Evolutionary conservation across 2,888 invertebrate species (phyloP).

Genomic region (Hydraecia micacea): DNA sequence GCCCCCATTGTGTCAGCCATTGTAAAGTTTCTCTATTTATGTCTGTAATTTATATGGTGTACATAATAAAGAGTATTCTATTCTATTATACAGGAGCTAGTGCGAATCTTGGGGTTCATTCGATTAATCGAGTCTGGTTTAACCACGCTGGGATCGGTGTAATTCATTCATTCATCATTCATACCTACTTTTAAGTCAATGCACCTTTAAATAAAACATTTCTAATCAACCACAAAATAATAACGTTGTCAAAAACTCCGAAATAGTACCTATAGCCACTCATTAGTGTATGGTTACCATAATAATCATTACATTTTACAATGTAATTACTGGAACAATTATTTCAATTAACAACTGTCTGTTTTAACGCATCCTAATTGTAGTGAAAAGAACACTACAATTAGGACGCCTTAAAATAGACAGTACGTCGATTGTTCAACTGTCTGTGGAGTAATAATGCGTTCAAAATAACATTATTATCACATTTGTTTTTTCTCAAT

Average conservation of each 20-base stretch:
- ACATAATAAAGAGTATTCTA: too few species aligned
- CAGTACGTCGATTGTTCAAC: constrained; percentile 14
- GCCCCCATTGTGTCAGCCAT: too few species aligned
- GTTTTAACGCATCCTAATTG: constrained; percentile 40
- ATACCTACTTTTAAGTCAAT: neutral
- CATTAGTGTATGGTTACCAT: constrained; percentile 38
- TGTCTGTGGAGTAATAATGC: neutral
- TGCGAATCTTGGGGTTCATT: too few species aligned
- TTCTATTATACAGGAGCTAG: too few species aligned
- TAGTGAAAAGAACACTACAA: neutral
- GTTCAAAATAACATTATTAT: neutral
- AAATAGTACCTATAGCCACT: neutral
- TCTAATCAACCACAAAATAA: constrained; percentile 17
- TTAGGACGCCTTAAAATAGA: too few species aligned
- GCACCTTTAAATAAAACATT: neutral
- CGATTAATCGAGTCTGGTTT: too few species aligned
- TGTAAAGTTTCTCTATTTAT: too few species aligned
- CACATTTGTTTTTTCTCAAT: neutral
- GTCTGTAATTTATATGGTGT: too few species aligned
- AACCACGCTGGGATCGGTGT: too few species aligned
- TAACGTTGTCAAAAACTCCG: constrained; percentile 11
- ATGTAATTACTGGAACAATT: constrained; percentile 41
- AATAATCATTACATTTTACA: constrained; percentile 20
- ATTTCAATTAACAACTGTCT: constrained; percentile 33
- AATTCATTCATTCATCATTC: too few species aligned